Evolutionary conservation across 2,797 vertebrate genomes (phyloP).

Genomic region (Sandelia bainsii): DNA sequence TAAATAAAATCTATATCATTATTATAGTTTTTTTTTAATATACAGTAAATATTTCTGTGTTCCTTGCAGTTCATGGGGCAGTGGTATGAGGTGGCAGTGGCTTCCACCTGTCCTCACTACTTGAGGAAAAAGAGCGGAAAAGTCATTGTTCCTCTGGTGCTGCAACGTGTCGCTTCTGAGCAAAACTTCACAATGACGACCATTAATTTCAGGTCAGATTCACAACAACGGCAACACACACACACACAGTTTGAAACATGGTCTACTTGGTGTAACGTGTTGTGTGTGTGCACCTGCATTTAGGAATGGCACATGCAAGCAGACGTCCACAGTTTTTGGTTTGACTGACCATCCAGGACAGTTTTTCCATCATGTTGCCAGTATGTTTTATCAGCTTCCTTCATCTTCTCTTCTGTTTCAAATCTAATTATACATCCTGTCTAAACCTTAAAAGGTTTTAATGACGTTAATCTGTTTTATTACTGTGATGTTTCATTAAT

Average conservation of each 20-base stretch:
- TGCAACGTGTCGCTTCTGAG: constrained; percentile 42
- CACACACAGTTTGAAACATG: not conserved
- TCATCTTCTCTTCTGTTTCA: not conserved
- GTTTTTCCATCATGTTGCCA: constrained; percentile 69
- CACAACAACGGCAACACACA: not conserved
- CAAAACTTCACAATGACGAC: constrained; percentile 50
- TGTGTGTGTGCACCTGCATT: constrained; percentile 1
- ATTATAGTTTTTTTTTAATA: not conserved
- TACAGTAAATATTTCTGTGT: not conserved
- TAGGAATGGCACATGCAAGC: constrained; percentile 65
- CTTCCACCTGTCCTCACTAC: constrained; percentile 70
- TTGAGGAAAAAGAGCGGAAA: constrained; percentile 55
- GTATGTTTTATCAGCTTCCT: constrained; percentile 45
- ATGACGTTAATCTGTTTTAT: too few relatives aligned
- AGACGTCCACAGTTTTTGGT: constrained; percentile 35
- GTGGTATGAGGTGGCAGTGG: constrained; percentile 73
- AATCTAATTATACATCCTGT: not conserved
- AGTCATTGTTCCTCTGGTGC: constrained; percentile 45
- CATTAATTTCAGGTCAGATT: constrained; percentile 46
- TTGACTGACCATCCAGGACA: constrained; percentile 64
- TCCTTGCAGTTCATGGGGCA: constrained; percentile 69
- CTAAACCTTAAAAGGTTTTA: too few relatives aligned
- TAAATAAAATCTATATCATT: not conserved
- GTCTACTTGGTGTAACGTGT: not conserved
- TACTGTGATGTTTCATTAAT: too few relatives aligned